Conservation (phyloP, 1,140 invertebrate species). For the Pteromalus puparum region DNA sequence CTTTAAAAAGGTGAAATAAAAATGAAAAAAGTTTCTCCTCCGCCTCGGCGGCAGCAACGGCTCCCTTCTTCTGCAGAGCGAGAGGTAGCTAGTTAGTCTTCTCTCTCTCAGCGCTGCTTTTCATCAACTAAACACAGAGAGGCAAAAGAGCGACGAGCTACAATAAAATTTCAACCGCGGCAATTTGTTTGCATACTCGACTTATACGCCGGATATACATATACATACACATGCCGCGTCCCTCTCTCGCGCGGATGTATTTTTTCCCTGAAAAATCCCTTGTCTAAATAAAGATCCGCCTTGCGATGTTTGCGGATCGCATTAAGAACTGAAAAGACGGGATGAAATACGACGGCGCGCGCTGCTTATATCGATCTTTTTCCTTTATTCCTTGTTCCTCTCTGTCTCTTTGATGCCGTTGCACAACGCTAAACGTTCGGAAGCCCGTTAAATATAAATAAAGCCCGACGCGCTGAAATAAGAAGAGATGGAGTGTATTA, state of each 20-base stretch:
- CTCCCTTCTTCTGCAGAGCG: not conserved
- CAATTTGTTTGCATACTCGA: not conserved
- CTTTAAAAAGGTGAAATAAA: conserved; percentile 73
- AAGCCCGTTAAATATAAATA: not conserved
- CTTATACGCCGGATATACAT: not conserved
- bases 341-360: conserved; percentile 49
- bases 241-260: not conserved
- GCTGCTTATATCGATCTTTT: conserved; percentile 32
- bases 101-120: not conserved
- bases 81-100: not conserved
- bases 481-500: not conserved
- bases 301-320: conserved; percentile 71
- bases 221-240: not conserved
- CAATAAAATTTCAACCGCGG: not conserved
- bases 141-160: conserved; percentile 50
- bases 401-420: too few relatives aligned
- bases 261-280: conserved; percentile 58
- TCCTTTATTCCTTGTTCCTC: not conserved
- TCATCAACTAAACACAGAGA: conserved; percentile 30
- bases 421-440: not conserved
- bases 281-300: conserved; percentile 69
- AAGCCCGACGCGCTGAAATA: not conserved
- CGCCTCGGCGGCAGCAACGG: conserved; percentile 21
- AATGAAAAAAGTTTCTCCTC: conserved; percentile 68
- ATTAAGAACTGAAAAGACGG: conserved; percentile 57